Conservation (phyloP, 2,113 vertebrate species). For the Cottus gobio region DNA sequence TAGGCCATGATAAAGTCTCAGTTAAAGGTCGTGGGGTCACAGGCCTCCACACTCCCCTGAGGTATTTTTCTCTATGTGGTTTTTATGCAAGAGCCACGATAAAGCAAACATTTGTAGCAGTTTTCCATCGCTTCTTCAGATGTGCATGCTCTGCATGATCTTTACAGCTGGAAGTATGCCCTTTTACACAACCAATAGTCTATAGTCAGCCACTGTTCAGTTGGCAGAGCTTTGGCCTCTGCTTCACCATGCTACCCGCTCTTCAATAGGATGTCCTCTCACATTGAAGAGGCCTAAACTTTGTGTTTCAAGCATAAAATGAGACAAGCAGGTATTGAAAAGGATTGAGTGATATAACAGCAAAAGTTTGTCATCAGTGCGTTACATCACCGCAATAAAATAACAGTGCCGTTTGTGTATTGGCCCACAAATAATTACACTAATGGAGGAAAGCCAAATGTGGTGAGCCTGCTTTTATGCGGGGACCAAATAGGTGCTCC, state of each 20-base stretch:
- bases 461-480: not conserved
- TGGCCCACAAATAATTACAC: constrained; percentile 52
- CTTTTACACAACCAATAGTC: constrained; percentile 8
- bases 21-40: constrained; percentile 47
- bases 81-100: constrained; percentile 10
- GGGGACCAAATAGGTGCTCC: constrained; percentile 37
- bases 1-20: constrained; percentile 1
- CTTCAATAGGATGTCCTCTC: constrained; percentile 1
- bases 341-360: constrained; percentile 4
- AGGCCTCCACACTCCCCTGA: constrained; percentile 14
- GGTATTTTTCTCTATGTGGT: constrained; percentile 41
- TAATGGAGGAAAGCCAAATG: constrained; percentile 39
- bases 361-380: constrained; percentile 11
- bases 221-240: constrained; percentile 42
- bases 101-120: not conserved
- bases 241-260: constrained; percentile 37
- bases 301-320: constrained; percentile 1
- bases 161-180: not conserved
- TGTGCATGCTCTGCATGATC: not conserved
- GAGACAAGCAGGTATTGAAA: not conserved
- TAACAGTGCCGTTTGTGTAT: constrained; percentile 51
- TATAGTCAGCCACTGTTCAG: constrained; percentile 7
- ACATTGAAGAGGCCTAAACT: not conserved
- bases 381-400: constrained; percentile 42
- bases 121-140: not conserved